Evolutionary conservation across 1,140 invertebrate species (phyloP).

Genomic region (Diorhabda carinulata): DNA sequence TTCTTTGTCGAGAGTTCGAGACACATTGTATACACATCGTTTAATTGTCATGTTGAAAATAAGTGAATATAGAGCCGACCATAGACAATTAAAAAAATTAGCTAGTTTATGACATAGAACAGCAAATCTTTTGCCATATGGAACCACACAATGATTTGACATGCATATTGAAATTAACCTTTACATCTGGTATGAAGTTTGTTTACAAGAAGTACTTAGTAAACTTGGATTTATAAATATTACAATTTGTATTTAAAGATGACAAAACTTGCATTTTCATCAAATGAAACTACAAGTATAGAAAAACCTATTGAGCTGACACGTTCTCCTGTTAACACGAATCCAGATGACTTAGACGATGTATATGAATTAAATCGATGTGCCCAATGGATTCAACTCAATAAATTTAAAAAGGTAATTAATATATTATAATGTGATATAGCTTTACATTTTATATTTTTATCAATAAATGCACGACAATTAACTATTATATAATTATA

Average conservation of each 20-base stretch:
- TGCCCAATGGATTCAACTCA: constrained; percentile 63
- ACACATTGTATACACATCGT: too few species aligned
- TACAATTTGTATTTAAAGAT: constrained; percentile 22
- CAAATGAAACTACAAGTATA: constrained; percentile 39
- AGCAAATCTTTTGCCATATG: too few species aligned
- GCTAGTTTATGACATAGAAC: too few species aligned
- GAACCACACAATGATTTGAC: too few species aligned
- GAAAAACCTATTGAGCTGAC: constrained; percentile 37
- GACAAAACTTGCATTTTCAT: constrained; percentile 36
- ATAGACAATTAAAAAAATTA: too few species aligned
- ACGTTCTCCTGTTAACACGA: constrained; percentile 21
- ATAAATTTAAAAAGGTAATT: constrained; percentile 62
- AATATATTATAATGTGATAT: constrained; percentile 12
- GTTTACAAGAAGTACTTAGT: not conserved
- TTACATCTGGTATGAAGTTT: too few species aligned
- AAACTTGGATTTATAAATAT: not conserved
- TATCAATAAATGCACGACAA: constrained; percentile 90
- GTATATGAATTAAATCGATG: constrained; percentile 49
- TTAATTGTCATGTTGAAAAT: too few species aligned
- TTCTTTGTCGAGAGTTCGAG: too few species aligned
- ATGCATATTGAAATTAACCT: too few species aligned
- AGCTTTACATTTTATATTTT: constrained; percentile 56
- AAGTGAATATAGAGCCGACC: too few species aligned
- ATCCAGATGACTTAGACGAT: constrained; percentile 30
- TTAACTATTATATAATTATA: constrained; percentile 50